These are phyloP conservation scores for Pangasius sanitwongsei DNA, from an alignment of 2,797 vertebrate genomes.

Conservation along the genomic window DNA sequence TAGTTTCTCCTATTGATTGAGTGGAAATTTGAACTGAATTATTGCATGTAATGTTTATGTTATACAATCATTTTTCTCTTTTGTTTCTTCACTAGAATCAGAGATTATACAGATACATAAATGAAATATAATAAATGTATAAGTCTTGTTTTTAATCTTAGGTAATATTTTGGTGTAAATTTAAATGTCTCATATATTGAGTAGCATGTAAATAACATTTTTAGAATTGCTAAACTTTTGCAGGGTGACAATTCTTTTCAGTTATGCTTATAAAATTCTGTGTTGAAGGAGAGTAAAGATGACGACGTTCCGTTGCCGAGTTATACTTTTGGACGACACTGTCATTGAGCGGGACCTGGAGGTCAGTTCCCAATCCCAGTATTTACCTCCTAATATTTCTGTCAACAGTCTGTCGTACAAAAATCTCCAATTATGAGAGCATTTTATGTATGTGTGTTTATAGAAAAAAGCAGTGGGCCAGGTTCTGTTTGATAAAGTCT, in stretches of 20 bases:
- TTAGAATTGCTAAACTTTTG: not conserved
- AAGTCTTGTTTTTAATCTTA: not conserved
- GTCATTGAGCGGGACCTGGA: slow-evolving; percentile 89
- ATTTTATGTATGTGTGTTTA: slow-evolving; percentile 32
- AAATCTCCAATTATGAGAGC: not conserved
- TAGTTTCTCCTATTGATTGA: not conserved
- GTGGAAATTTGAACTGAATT: not conserved
- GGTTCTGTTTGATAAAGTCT: slow-evolving; percentile 90
- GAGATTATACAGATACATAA: too few species aligned
- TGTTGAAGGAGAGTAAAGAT: slow-evolving; percentile 15
- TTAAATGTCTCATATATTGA: not conserved
- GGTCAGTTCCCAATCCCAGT: slow-evolving; percentile 74
- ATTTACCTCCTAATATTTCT: not conserved
- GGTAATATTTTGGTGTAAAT: not conserved
- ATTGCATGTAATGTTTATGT: not conserved
- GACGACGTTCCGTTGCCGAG: slow-evolving; percentile 85
- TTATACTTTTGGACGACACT: slow-evolving; percentile 88
- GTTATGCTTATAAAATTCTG: not conserved
- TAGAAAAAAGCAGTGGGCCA: slow-evolving; percentile 95
- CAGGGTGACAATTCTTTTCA: too few species aligned
- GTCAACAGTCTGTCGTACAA: not conserved
- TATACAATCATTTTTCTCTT: not conserved
- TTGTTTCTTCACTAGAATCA: not conserved
- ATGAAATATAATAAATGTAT: not conserved
- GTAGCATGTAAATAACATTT: not conserved